phyloP scores from a whole-genome alignment of 2,797 vertebrate species.

The Siniperca scherzeri region DNA sequence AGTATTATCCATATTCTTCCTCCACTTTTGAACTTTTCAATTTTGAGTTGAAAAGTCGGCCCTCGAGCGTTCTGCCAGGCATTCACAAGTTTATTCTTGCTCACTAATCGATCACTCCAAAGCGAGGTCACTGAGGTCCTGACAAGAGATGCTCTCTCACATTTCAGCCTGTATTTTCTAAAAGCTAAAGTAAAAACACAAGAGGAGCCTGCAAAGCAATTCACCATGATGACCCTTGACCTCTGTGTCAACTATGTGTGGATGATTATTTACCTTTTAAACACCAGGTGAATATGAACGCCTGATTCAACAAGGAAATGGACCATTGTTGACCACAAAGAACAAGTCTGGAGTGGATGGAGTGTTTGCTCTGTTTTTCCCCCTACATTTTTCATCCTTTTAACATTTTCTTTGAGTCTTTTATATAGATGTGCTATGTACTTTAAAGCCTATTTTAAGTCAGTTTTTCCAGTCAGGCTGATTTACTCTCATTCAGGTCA shows the following conservation, averaged over 20 bases:
- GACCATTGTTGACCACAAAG: constrained; percentile 20
- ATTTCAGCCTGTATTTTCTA: constrained; percentile 51
- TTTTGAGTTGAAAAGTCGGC: constrained; percentile 24
- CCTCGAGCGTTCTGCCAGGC: not conserved
- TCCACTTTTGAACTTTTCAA: not conserved
- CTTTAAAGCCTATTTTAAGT: constrained; percentile 9
- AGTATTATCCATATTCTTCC: not conserved
- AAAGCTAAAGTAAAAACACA: constrained; percentile 58
- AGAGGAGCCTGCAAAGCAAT: constrained; percentile 56
- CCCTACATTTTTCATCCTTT: constrained; percentile 12
- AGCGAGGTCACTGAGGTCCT: constrained; percentile 63
- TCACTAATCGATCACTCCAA: constrained; percentile 62
- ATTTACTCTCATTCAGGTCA: constrained; percentile 18
- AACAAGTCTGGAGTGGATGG: not conserved
- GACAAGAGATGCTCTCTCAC: constrained; percentile 49
- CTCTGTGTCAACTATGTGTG: constrained; percentile 67
- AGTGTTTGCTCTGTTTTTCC: constrained; percentile 32
- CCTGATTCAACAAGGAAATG: constrained; percentile 35
- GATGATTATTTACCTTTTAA: constrained; percentile 63
- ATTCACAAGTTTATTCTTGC: constrained; percentile 63
- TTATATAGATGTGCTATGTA: not conserved
- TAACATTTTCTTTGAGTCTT: not conserved
- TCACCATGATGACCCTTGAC: constrained; percentile 59
- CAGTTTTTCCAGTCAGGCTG: not conserved
- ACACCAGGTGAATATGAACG: constrained; percentile 42